phyloP scores from a whole-genome alignment of 1,140 invertebrate species.

The Bombus cullumanus region DNA sequence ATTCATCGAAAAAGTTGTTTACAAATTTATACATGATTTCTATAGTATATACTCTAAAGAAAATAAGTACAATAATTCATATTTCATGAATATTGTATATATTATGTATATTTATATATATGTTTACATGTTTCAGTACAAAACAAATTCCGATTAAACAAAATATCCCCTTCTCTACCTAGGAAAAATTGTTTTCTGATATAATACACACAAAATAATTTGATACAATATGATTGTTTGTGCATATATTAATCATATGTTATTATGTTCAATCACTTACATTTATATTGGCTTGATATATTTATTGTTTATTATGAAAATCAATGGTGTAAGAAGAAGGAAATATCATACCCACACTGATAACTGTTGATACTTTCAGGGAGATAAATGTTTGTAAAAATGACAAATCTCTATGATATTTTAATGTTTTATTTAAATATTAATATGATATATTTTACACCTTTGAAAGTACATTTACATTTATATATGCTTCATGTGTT shows the following conservation, averaged over 20 bases:
- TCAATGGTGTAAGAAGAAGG: conserved; percentile 75
- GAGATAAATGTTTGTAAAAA: conserved; percentile 51
- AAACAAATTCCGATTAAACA: neutral
- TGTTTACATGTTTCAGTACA: neutral
- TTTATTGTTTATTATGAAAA: conserved; percentile 55
- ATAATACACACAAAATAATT: conserved; percentile 11
- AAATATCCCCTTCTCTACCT: neutral
- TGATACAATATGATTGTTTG: conserved; percentile 13
- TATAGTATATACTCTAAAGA: neutral
- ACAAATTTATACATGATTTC: neutral
- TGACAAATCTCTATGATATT: conserved; percentile 53
- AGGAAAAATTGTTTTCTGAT: neutral
- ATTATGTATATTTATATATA: neutral
- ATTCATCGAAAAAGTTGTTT: neutral
- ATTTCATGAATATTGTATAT: conserved; percentile 37
- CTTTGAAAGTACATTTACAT: conserved; percentile 70
- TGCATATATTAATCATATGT: conserved; percentile 3
- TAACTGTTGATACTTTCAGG: conserved; percentile 64
- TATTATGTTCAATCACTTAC: conserved; percentile 24
- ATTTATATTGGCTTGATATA: conserved; percentile 69
- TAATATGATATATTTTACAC: conserved; percentile 71
- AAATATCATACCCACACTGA: conserved; percentile 41
- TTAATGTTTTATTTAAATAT: conserved; percentile 53
- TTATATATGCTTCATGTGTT: conserved; percentile 55
- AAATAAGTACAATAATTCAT: conserved; percentile 1